Evolutionary conservation across 1,140 invertebrate genomes (phyloP), one percentile per base, ranked within the genome.

Genomic region (Listronotus bonariensis): DNA sequence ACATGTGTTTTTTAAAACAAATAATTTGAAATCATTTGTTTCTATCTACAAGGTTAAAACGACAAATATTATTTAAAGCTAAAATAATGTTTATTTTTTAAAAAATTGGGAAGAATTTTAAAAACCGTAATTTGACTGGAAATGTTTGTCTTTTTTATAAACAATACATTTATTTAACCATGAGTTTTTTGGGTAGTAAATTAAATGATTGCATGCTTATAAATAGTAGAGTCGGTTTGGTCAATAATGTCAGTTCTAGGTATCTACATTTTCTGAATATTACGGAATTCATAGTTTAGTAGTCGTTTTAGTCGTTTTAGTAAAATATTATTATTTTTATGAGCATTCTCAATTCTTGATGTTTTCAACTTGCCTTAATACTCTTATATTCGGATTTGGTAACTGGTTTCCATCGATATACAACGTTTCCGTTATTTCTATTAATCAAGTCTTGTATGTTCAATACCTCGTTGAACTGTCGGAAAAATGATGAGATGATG

Each of bases 341-440:
- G 3, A 48, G 1, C 18, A 11, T 48, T 20, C 7, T n/a, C 34
- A 15, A 15, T 6, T 3, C 31, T 49, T 49, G 10, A 5, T 20
- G 3, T 6, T n/a, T 34, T 36, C 3, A 41, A 65, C 62, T 65
- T 65, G 62, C 62, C 62, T 65, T 65, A 52, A 49, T 58, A 53
- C 60, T 60, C n/a, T 59, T 60, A 42, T 53, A 67, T 11, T 63
- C 53, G 14, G 51, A 14, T 32, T 60, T 68, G 18, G 59, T 68
- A 9, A 73, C 67, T 11, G 73, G 69, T 68, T 73, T 71, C 69
- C 71, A 67, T 46, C 69, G 60, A 52, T 58, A 72, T 49, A 67
- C 46, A 34, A 66, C 60, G 18, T 63, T 55, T 17, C 46, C 68
- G 17, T 46, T 62, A 45, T 59, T 59, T 54, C 52, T 45, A 26